phyloP scores from a whole-genome alignment of 2,113 vertebrate species.

The Corythoichthys intestinalis region DNA sequence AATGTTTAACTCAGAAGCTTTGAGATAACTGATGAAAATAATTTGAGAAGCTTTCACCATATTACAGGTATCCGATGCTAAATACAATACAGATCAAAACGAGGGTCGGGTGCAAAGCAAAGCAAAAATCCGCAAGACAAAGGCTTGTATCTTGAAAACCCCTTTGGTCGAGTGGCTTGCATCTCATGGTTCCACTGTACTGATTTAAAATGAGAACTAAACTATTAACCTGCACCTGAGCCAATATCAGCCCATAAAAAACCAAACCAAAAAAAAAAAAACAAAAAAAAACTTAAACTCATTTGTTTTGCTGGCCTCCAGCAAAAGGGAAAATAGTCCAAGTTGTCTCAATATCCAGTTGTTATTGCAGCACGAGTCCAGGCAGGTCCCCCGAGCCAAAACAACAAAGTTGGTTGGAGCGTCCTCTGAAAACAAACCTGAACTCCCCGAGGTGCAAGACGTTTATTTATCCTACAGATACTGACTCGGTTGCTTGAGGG shows the following conservation, averaged over 20 bases:
- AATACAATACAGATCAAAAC: no score
- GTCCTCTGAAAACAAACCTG: conserved; percentile 63
- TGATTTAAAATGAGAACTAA: conserved; percentile 34
- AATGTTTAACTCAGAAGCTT: no score
- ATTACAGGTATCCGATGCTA: no score
- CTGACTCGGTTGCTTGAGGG: conserved; percentile 33
- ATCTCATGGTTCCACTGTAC: neutral
- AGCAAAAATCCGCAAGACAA: no score
- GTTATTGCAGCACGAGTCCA: conserved; percentile 54
- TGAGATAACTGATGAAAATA: no score
- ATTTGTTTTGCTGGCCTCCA: conserved; percentile 48
- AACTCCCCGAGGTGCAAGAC: conserved; percentile 48
- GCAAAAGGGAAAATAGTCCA: conserved; percentile 59
- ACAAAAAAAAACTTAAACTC: conserved; percentile 12
- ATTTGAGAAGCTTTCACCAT: no score
- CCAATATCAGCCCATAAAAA: neutral
- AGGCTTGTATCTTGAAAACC: conserved; percentile 6
- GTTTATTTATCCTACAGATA: conserved; percentile 56
- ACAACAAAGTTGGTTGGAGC: conserved; percentile 51
- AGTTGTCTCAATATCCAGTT: conserved; percentile 56
- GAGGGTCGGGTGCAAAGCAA: no score
- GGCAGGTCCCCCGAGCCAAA: conserved; percentile 55
- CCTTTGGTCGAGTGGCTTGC: conserved; percentile 19
- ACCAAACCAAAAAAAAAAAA: neutral
- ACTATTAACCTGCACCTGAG: conserved; percentile 21